Conservation (phyloP, 2,113 vertebrate genomes). For the Climacteris rufus region DNA sequence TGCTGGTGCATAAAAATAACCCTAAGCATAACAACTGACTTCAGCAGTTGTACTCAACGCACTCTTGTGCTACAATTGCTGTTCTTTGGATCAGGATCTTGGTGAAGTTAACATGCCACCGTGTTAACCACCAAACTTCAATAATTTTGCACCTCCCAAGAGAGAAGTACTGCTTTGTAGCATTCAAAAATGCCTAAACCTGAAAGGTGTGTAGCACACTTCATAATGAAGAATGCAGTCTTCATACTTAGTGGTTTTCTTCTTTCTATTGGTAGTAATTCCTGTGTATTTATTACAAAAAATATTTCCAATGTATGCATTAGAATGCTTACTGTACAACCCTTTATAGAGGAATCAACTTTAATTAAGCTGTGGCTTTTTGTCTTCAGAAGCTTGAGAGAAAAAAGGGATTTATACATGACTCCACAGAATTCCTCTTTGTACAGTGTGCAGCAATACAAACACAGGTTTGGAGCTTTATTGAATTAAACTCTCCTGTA, state of each 20-base stretch:
- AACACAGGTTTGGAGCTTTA: not conserved
- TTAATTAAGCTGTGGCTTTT: not conserved
- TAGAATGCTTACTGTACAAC: not conserved
- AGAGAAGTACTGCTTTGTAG: not conserved
- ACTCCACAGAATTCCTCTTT: not conserved
- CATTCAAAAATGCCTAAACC: not conserved
- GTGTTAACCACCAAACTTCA: not conserved
- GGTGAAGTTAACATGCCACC: not conserved
- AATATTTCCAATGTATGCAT: not conserved
- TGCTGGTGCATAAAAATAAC: not conserved
- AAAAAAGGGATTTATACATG: not conserved
- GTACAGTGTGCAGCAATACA: rapidly evolving
- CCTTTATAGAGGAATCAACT: not conserved
- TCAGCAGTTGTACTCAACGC: not conserved
- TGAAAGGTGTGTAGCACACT: not conserved
- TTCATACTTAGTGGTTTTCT: not conserved
- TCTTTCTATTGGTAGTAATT: not conserved
- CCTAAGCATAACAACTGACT: not conserved
- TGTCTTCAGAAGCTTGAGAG: not conserved
- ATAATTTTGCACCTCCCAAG: not conserved
- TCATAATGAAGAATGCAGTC: not conserved
- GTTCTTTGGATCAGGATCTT: not conserved
- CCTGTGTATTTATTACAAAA: not conserved
- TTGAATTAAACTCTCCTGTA: not conserved
- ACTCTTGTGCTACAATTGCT: not conserved